Evolutionary conservation across 2,888 invertebrate species (phyloP), one percentile per base, ranked within the genome.

Genomic region (Eledona agricola): DNA sequence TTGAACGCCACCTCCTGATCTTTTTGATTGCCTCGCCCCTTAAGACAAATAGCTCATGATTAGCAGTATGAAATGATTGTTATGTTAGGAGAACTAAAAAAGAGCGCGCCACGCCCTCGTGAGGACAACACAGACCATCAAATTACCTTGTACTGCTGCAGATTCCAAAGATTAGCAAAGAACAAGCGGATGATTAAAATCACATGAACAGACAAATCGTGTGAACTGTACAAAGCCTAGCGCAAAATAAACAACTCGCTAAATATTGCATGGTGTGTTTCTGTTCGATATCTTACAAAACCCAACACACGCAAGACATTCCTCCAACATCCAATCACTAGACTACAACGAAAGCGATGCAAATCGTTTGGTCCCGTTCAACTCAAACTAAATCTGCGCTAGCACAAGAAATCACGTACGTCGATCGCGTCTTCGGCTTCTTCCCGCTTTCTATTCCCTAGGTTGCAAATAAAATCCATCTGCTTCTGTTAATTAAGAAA

Each of bases 401-500:
- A 43, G 31, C 31, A 23, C 22, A 20, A 12, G 12, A 29, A 37
- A 20, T 16, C 26, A 52, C 52, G 23, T 52, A 52, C 52, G 28
- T 23, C 35, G 29, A 32, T 17, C 9, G 32, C 35, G 29, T 51
- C 43, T 12, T 31, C 47, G 9, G 25, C 34, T 26, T 51, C 45
- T 28, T 59, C 62, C 66, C 53, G 63, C 62, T 60, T 60, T 62
- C 54, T 59, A 56, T 64, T 65, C 49, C 70, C 71, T 55, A 71
- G 63, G 63, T 64, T 65, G 70, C 71, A 71, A 63, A 71, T 69
- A 64, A 60, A 70, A 61, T 70, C 71, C 67, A 66, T 62, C 57
- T 67, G 66, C 56, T 66, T 68, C 71, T 71, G 60, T 60, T 60
- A n/a, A n/a, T n/a, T n/a, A n/a, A n/a, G n/a, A n/a, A n/a, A n/a